phyloP scores from a whole-genome alignment of 2,113 vertebrate species.

The Eclectus roratus region DNA sequence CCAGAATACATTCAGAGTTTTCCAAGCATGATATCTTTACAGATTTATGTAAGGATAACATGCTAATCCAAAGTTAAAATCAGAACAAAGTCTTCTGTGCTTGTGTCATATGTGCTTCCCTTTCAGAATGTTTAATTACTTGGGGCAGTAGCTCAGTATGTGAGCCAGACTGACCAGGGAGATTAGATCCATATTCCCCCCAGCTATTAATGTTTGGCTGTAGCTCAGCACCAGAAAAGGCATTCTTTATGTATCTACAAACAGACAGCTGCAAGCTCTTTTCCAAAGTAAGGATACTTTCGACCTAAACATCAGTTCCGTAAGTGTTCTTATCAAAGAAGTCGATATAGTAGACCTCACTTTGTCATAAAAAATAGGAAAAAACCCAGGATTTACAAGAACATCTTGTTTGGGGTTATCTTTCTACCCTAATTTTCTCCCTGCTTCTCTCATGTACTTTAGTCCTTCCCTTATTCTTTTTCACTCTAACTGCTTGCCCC shows the following conservation, averaged over 20 bases:
- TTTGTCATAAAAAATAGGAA: neutral
- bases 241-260: neutral
- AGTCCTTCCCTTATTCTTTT: neutral
- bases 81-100: neutral
- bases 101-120: neutral
- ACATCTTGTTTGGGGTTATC: neutral
- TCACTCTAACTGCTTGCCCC: neutral
- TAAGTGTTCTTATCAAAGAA: neutral
- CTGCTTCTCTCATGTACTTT: neutral
- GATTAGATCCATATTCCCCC: neutral
- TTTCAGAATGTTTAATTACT: slow-evolving; percentile 9
- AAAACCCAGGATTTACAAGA: neutral
- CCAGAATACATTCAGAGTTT: neutral
- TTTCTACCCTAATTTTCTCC: neutral
- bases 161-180: neutral
- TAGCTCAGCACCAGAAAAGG: neutral
- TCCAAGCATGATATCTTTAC: neutral
- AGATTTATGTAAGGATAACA: neutral
- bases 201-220: neutral
- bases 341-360: neutral
- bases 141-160: neutral
- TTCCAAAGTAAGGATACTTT: neutral
- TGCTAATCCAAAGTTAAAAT: neutral
- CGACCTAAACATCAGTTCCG: neutral
- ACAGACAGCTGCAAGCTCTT: neutral